Evolutionary conservation across 2,113 vertebrate species (phyloP), one percentile per base, ranked within the genome.

Genomic region (Poicephalus meyeri): DNA sequence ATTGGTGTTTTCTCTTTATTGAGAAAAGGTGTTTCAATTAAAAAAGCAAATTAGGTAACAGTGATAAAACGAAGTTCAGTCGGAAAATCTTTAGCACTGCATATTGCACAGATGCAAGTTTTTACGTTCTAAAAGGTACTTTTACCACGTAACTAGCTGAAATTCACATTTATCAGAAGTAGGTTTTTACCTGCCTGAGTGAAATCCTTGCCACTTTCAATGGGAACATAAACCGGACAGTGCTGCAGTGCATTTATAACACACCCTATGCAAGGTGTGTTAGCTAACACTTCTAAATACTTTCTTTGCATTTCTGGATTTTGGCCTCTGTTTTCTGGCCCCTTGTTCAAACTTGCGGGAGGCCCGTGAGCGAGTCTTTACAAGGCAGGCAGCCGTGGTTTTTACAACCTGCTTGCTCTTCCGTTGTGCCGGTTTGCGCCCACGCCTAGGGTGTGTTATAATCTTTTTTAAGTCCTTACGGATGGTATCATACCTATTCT

Each of bases 401-500:
- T 98, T 98, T 95, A 97, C 86, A 97, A 94, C 95, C 97, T 97
- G 96, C 96, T 98, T 97, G 95, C 81, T 94, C 93, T 96, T 98
- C 93, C 73, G 78, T 91, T 98, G 97, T 71, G 97, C 96, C 93
- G 97, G 94, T 97, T 97, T 98, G 97, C 91, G 97, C 97, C 97
- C 97, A 98, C 85, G 95, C 93, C 89, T 98, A 98, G 97, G 97
- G 93, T 98, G 98, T 98, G 98, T 98, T 98, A 98, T 98, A 98
- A 98, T 97, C 96, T 98, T 96, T 97, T 97, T 97, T 91, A 97
- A 87, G 97, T 98, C 98, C 97, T 97, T 98, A 98, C 29, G 97
- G 98, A 98, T 98, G 97, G 97, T 99, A 99, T 98, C 99, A 98
- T 99, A 99, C 99, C 99, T 99, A 98, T 99, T 99, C 98, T 99